phyloP scores from a whole-genome alignment of 1,140 invertebrate genomes.

The Heterodera carotae region DNA sequence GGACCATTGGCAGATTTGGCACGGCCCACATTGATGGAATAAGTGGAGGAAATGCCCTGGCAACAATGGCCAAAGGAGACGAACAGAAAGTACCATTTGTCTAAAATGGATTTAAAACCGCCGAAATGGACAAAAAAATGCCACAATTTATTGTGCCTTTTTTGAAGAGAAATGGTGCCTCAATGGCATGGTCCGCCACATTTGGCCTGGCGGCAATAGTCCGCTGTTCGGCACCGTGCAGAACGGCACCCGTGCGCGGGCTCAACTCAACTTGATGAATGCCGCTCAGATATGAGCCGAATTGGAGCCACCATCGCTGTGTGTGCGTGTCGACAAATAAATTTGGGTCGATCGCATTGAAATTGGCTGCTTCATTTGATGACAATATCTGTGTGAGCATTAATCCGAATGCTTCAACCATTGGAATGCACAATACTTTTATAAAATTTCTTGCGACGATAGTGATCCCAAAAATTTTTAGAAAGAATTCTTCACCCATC shows the following conservation, averaged over 20 bases:
- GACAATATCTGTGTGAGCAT: slow-evolving; percentile 10
- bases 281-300: slow-evolving; percentile 19
- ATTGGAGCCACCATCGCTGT: slow-evolving; percentile 21
- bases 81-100: slow-evolving; percentile 14
- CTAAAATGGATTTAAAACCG: background rate
- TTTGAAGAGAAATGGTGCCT: slow-evolving; percentile 20
- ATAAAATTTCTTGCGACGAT: too few relatives aligned
- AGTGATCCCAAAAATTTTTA: too few relatives aligned
- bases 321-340: slow-evolving; percentile 14
- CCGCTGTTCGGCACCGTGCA: background rate
- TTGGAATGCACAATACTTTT: too few relatives aligned
- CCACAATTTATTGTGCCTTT: background rate
- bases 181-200: background rate
- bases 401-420: background rate
- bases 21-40: slow-evolving; percentile 20
- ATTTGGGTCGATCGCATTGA: slow-evolving; percentile 33
- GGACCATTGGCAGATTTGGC: slow-evolving; percentile 12
- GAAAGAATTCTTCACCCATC: too few relatives aligned
- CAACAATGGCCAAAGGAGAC: slow-evolving; percentile 21
- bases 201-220: background rate
- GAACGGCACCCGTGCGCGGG: slow-evolving; percentile 6
- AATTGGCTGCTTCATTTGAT: background rate
- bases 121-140: background rate
- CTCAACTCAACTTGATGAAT: slow-evolving; percentile 19
- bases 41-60: background rate